A percentile compares a stretch with the other conserved stretches of the same genome.
These are phyloP conservation scores for Poecilia gillii DNA, from an alignment of 2,797 vertebrate genomes.

Conservation along the genomic window DNA sequence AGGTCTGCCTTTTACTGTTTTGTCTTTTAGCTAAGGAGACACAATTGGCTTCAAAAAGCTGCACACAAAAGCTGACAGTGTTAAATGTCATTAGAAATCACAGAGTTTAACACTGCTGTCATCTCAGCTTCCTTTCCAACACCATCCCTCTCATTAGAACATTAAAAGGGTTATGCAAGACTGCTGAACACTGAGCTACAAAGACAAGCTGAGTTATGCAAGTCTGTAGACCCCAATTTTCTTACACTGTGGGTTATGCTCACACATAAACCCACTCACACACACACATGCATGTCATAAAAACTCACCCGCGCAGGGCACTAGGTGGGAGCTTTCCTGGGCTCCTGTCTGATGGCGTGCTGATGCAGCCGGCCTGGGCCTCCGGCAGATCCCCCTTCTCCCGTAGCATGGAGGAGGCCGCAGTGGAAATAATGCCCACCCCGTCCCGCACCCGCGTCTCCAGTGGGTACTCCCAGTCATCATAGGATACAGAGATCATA, in stretches of 20 bases:
- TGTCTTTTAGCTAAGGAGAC: constrained; percentile 26
- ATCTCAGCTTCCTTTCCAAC: constrained; percentile 35
- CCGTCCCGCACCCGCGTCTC: constrained; percentile 91
- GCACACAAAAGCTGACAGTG: constrained; percentile 53
- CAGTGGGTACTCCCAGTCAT: constrained; percentile 96
- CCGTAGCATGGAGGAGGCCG: constrained; percentile 91
- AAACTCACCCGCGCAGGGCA: constrained; percentile 81
- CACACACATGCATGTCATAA: constrained; percentile 12
- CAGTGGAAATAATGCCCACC: constrained; percentile 91
- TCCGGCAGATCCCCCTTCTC: constrained; percentile 93
- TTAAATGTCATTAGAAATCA: constrained; percentile 64
- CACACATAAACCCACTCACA: constrained; percentile 1
- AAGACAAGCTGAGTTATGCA: constrained; percentile 64
- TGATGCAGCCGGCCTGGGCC: constrained; percentile 91
- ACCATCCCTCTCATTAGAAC: constrained; percentile 53
- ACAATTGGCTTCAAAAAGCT: constrained; percentile 42
- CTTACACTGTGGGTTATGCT: constrained; percentile 13
- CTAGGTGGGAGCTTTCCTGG: constrained; percentile 80
- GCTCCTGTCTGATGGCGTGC: constrained; percentile 85
- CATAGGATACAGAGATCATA: constrained; percentile 95
- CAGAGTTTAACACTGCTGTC: constrained; percentile 56
- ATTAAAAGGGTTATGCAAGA: constrained; percentile 63
- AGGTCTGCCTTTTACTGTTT: constrained; percentile 24
- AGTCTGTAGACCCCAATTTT: constrained; percentile 60
- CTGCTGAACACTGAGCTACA: constrained; percentile 46